phyloP scores from a whole-genome alignment of 2,113 vertebrate species.

The Epinephelus cyanopodus region DNA sequence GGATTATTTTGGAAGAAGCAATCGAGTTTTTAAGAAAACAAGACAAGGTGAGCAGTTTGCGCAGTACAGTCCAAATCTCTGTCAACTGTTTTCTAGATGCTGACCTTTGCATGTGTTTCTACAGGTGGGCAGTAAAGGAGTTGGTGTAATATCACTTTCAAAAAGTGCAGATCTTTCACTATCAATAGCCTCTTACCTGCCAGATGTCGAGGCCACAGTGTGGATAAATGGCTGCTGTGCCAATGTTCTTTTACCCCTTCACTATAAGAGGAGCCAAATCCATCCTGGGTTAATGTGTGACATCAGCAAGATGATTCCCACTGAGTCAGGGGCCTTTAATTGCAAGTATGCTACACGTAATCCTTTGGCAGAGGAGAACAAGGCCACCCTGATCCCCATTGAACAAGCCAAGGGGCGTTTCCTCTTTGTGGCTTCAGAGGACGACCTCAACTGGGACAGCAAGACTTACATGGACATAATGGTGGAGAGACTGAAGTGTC shows the following conservation, averaged over 20 bases:
- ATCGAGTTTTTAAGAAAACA: slow-evolving; percentile 43
- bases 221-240: slow-evolving; percentile 74
- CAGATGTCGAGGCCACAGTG: slow-evolving; percentile 56
- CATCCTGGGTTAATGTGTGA: slow-evolving; percentile 25
- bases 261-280: slow-evolving; percentile 48
- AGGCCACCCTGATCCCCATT: slow-evolving; percentile 77
- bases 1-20: slow-evolving; percentile 67
- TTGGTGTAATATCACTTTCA: slow-evolving; percentile 62
- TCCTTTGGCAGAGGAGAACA: slow-evolving; percentile 73
- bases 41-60: slow-evolving; percentile 35
- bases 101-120: not conserved
- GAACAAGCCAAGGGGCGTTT: slow-evolving; percentile 80
- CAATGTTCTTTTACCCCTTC: slow-evolving; percentile 24
- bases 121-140: slow-evolving; percentile 55
- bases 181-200: slow-evolving; percentile 57
- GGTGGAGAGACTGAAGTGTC: slow-evolving; percentile 71
- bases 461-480: slow-evolving; percentile 64
- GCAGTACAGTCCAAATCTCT: not conserved
- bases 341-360: accelerated
- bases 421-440: slow-evolving; percentile 80
- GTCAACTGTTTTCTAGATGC: not conserved
- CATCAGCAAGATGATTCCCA: not conserved
- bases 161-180: slow-evolving; percentile 68
- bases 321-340: slow-evolving; percentile 59
- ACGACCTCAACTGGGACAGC: slow-evolving; percentile 86